Evolutionary conservation across 64 coral and sea anemone genomes (phyloP), one percentile per base, ranked within the genome.

Genomic region (Stichodactyla mertensii): DNA sequence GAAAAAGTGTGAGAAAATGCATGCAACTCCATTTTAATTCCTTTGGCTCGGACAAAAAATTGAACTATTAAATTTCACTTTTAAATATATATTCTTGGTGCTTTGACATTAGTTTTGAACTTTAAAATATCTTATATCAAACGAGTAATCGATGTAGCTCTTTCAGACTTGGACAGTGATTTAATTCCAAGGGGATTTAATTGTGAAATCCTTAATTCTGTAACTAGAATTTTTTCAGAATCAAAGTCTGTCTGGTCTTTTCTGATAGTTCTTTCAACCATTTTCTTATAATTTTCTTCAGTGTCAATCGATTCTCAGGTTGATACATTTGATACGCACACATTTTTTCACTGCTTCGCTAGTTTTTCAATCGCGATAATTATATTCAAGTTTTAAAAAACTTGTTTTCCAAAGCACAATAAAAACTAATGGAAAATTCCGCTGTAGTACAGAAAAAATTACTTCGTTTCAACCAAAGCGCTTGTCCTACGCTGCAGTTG

Each of bases 351-450:
- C 7, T 31, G 69, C 69, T 13, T 74, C 20, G 12, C 69, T 74
- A 74, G 69, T 74, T 31, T 74, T 74, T 7, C 69, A 27, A 74
- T n/a, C 69, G 69, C 10, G 27, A 74, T 23, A 74, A 74, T 74
- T 31, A 28, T 74, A 74, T 74, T 74, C 69, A 74, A 26, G 22
- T 74, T 74, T 74, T 74, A 28, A 74, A 74, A 74, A 74, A 74
- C 69, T 74, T 74, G 69, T 74, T 74, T 74, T 74, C 22, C 69
- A 31, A 23, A 74, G 4, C 69, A 31, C 22, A 74, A 11, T 12
- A 74, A 31, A 10, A 9, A 31, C 27, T 27, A 74, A 45, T 45
- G 36, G 36, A 45, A 31, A 31, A n/a, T n/a, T n/a, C 62, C 19
- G 22, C 19, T 66, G 59, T 15, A 15, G 59, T 16, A 66, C 4